These are phyloP conservation scores for Macrobrachium nipponense DNA, from an alignment of 1,140 invertebrate species.

Conservation along the genomic window DNA sequence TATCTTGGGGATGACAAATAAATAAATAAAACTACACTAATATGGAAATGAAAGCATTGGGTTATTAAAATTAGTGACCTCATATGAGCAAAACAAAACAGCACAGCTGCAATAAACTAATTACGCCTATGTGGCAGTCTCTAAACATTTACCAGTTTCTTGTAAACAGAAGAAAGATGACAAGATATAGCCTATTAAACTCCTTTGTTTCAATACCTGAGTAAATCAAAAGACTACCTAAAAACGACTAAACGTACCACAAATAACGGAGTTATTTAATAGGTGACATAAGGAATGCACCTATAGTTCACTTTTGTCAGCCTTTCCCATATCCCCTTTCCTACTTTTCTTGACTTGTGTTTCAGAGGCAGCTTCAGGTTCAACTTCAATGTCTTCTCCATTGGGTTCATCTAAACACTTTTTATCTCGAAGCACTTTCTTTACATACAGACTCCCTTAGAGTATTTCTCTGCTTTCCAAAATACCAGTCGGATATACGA, in stretches of 20 bases:
- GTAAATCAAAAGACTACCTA: neutral
- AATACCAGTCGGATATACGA: constrained; percentile 73
- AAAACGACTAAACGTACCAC: neutral
- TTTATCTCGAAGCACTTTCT: constrained; percentile 14
- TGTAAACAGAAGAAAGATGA: too few species aligned
- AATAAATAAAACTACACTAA: too few species aligned
- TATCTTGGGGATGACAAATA: too few species aligned
- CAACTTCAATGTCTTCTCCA: constrained; percentile 46
- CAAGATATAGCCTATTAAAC: neutral
- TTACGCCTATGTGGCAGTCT: too few species aligned
- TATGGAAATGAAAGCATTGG: too few species aligned
- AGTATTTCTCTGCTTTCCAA: constrained; percentile 67
- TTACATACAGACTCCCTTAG: constrained; percentile 60
- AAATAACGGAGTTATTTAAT: neutral
- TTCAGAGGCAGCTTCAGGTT: neutral
- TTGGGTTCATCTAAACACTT: constrained; percentile 58
- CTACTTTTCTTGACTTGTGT: constrained; percentile 1
- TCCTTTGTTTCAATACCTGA: neutral
- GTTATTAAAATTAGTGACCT: too few species aligned
- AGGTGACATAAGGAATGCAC: neutral
- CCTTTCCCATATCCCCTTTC: neutral
- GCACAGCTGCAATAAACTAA: too few species aligned
- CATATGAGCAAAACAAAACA: too few species aligned
- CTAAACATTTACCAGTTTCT: too few species aligned
- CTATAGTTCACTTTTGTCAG: neutral